Conservation (phyloP, 2,113 vertebrate genomes). For the Alethe diademata region DNA sequence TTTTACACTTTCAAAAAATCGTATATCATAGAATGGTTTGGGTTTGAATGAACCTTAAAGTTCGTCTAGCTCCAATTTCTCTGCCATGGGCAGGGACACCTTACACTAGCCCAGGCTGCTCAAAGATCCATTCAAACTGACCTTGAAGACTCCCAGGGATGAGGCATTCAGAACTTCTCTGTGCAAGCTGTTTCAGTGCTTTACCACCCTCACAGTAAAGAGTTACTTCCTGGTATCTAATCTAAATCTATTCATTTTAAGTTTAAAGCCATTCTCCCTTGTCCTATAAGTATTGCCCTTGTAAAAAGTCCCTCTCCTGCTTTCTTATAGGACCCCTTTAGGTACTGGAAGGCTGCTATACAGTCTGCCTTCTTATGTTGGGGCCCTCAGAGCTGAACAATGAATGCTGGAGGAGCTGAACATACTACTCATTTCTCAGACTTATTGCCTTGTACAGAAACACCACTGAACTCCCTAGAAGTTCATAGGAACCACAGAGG, state of each 20-base stretch:
- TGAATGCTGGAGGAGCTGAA: background rate
- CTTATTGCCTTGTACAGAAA: background rate
- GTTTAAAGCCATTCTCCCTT: background rate
- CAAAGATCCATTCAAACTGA: background rate
- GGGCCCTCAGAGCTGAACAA: background rate
- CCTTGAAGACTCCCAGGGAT: background rate
- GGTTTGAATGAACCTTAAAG: background rate
- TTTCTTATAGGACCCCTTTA: background rate
- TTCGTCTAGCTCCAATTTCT: background rate
- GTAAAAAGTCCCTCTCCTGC: background rate
- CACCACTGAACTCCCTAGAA: background rate
- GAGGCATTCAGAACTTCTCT: background rate
- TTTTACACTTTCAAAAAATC: background rate
- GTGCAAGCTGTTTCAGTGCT: background rate
- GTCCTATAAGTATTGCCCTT: background rate
- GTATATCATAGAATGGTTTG: background rate
- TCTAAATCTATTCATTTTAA: background rate
- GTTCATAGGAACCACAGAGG: background rate
- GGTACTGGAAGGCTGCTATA: background rate
- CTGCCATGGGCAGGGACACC: background rate
- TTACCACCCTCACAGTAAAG: background rate
- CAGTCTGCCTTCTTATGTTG: background rate
- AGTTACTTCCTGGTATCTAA: background rate
- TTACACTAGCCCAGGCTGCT: background rate
- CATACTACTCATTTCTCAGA: background rate